phyloP scores from a whole-genome alignment of 1,140 invertebrate species.

The Papilio aristodemus region DNA sequence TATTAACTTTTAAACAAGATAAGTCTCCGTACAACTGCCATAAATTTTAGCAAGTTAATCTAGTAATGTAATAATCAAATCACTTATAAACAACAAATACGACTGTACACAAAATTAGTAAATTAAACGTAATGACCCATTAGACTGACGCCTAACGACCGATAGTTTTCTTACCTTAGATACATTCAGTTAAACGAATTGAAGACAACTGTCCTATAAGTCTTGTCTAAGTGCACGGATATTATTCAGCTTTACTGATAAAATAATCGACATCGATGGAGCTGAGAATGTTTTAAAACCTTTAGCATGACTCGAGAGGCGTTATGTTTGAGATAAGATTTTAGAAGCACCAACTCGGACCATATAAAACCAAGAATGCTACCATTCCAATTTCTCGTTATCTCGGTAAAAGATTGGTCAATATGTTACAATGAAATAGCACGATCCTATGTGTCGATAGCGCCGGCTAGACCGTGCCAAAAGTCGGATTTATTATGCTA shows the following conservation, averaged over 20 bases:
- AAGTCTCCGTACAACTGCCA: no score
- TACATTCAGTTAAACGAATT: background rate
- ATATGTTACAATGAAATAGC: conserved; percentile 36
- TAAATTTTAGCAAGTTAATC: background rate
- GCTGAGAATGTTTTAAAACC: background rate
- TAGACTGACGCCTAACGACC: background rate
- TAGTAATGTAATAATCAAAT: background rate
- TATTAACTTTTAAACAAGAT: no score
- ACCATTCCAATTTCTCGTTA: conserved; percentile 38
- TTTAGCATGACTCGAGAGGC: background rate
- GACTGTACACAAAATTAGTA: background rate
- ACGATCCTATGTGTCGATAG: conserved; percentile 38
- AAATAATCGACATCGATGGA: background rate
- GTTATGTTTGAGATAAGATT: conserved; percentile 9
- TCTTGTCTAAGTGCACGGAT: background rate
- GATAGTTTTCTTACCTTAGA: background rate
- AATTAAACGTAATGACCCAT: background rate
- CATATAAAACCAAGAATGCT: conserved; percentile 29
- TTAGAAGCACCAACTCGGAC: conserved; percentile 19
- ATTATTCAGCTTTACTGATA: no score
- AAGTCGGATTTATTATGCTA: conserved; percentile 43
- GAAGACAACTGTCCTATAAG: background rate
- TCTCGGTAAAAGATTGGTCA: conserved; percentile 44
- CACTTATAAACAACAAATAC: background rate
- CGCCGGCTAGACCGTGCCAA: conserved; percentile 39